Evolutionary conservation across 1,140 invertebrate species (phyloP), one percentile per base, ranked within the genome.

Genomic region (Neodiprion lecontei): DNA sequence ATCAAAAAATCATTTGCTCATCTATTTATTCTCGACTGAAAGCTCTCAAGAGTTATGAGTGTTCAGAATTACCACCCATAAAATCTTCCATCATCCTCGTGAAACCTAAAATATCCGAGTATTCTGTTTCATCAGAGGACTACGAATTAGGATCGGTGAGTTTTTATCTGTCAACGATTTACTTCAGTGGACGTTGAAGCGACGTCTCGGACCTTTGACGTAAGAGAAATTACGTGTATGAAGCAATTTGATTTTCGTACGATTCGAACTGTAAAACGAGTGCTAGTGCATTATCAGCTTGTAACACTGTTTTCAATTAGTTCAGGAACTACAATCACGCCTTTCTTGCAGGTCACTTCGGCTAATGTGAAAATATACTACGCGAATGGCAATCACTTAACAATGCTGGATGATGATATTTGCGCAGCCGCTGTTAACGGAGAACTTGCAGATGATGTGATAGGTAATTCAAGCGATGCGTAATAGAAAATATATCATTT

Each of bases 121-220:
- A 89, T n/a, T 77, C 90, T n/a, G 85, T 88, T 3, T 80, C 89
- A 47, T 90, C 91, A 69, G 90, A 92, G 47, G 92, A 93, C 76
- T 93, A 93, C 81, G 90, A 90, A 69, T 81, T 93, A 0, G 89
- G 79, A 92, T 92, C 14, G 92, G 92, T 80, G 92, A 93, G 79
- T 85, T 89, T 21, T 21, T 21, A 21, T 21, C 17, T 21, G 17
- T 21, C 17, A 21, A 21, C 17, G 17, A 21, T 21, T 21, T 21
- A 21, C 17, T 21, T 21, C 17, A 0, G 17, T 21, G 17, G 17
- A 21, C 17, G 17, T 21, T 21, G 17, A 21, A 21, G 17, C 17
- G 17, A 21, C 17, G 17, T 21, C 17, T 21, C 17, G 17, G 17
- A 21, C 17, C 17, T 21, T 21, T 21, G 17, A 21, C 17, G 1